phyloP scores from a whole-genome alignment of 35 echinoderm and acorn worm species.

The Strongylocentrotus purpuratus region DNA sequence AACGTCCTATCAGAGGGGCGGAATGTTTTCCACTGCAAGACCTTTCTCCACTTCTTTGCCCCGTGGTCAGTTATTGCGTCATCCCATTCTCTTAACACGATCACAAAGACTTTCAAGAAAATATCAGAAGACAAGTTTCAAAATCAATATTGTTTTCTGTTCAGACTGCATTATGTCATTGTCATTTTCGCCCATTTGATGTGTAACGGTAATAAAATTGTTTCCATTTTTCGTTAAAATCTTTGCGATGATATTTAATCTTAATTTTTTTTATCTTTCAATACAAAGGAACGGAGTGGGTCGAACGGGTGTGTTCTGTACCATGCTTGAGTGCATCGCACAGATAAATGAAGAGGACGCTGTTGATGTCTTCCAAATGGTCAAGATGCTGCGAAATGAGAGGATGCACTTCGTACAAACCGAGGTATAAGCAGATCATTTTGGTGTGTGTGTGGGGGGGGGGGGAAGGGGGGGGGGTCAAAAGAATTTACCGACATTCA shows the following conservation, averaged over 20 bases:
- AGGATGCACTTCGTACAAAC: neutral
- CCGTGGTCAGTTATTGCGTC: no score
- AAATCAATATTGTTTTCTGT: neutral
- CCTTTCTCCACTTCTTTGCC: neutral
- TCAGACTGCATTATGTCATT: no score
- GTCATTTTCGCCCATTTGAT: no score
- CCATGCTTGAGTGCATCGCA: neutral
- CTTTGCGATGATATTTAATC: neutral
- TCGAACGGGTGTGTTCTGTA: slow-evolving; percentile 22
- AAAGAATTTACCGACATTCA: no score
- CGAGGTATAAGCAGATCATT: neutral
- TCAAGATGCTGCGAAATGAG: slow-evolving; percentile 7
- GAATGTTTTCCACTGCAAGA: neutral
- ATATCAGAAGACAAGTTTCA: neutral
- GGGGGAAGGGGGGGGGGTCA: no score
- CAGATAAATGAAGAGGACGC: neutral
- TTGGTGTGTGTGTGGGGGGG: no score
- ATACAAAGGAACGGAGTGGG: neutral
- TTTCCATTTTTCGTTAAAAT: neutral
- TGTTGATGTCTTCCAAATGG: slow-evolving; percentile 38
- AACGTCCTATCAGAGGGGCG: no score
- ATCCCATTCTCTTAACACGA: neutral
- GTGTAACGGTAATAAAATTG: no score
- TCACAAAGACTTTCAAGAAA: no score
- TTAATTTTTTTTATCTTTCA: neutral